phyloP scores from a whole-genome alignment of 2,113 vertebrate species.

The Phalacrocorax pelagicus region DNA sequence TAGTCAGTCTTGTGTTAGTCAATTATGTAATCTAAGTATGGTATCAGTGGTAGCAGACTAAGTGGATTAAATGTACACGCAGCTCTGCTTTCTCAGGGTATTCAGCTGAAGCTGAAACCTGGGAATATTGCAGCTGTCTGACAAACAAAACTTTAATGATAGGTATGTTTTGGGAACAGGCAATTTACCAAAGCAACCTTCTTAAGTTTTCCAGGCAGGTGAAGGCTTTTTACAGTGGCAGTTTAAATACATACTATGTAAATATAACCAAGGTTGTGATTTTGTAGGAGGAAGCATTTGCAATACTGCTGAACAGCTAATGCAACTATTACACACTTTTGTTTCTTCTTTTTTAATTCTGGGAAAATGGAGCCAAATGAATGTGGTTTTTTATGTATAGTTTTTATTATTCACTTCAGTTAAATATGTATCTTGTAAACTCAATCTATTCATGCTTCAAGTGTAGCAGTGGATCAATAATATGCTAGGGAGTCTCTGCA shows the following conservation, averaged over 20 bases:
- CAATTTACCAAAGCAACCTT: not conserved
- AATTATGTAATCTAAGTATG: not conserved
- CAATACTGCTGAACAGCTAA: not conserved
- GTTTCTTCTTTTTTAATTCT: not conserved
- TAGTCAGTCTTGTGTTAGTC: not conserved
- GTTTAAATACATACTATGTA: not conserved
- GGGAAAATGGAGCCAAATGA: not conserved
- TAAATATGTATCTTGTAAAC: not conserved
- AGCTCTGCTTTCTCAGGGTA: not conserved
- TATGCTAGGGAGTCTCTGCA: not conserved
- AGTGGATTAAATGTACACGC: not conserved
- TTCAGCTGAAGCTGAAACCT: not conserved
- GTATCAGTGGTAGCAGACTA: not conserved
- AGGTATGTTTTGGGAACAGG: not conserved
- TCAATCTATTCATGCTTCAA: not conserved
- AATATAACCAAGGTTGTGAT: not conserved
- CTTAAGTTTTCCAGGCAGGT: not conserved
- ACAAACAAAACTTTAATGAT: not conserved
- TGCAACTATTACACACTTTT: not conserved
- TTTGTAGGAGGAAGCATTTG: not conserved
- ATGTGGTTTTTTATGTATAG: accelerated
- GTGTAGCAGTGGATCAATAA: not conserved
- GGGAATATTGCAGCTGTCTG: conserved; percentile 11
- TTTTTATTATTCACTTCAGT: not conserved
- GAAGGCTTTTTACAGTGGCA: not conserved